Evolutionary conservation across 2,888 invertebrate genomes (phyloP), one percentile per base, ranked within the genome.

Genomic region (Lumbricus terrestris): DNA sequence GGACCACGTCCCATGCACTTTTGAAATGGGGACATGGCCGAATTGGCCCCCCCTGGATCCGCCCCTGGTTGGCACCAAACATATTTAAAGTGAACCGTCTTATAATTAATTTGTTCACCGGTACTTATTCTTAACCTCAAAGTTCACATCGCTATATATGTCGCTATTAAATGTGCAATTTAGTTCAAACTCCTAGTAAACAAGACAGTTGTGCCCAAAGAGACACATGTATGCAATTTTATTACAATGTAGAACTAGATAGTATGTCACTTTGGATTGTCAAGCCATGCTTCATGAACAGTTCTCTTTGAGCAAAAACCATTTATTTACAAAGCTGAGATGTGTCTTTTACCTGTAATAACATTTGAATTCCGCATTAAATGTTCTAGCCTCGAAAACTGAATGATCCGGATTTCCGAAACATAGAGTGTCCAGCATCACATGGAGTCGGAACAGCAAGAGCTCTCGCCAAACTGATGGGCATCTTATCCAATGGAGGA

Each of bases 371-470:
- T 34, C 18, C 16, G n/a, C 33, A 40, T 90, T 83, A 37, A 85
- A 34, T 85, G 38, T 83, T 90, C 33, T 90, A 93, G 93, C 91
- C 91, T 0, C 88, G 91, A n/a, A 92, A 91, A 37, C 88, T 93
- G 47, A 93, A 94, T 91, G 92, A 94, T 89, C 94, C 94, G 23
- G 92, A 93, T n/a, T 92, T 92, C 47, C 90, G 93, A 88, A 93
- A 93, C 82, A 90, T 94, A 3, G 93, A 93, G 5, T 91, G 92
- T 29, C 92, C 93, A 8, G 93, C 93, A 15, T 92, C 93, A 23
- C 93, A 93, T 37, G 91, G 92, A 34, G 38, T 92, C 88, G 91
- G 91, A 13, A 93, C 91, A n/a, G 92, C 92, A 40, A 88, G 90
- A 38, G 91, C 40, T 18, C 23, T 92, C 35, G 92, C 91, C 34